Percentiles rank a stretch among this genome's conserved stretches.
Conservation (phyloP, 2,797 vertebrate species). For the Phaenicophaeus curvirostris region DNA sequence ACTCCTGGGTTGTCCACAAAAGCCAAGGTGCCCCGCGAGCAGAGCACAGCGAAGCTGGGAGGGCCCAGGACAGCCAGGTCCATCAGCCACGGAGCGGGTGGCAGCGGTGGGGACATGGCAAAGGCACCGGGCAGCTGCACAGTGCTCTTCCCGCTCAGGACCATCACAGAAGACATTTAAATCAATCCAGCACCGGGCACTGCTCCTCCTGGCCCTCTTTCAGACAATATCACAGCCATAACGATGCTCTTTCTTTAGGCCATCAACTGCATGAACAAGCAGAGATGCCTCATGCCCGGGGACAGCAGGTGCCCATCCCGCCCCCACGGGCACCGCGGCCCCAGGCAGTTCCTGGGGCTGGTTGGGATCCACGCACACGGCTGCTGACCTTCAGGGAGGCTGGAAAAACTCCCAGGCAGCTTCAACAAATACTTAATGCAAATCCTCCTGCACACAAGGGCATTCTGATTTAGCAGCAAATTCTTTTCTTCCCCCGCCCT, state of each 20-base stretch:
- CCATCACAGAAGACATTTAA: too few species aligned
- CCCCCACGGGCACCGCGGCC: too few species aligned
- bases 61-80: too few species aligned
- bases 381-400: neutral
- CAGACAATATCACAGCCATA: neutral
- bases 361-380: neutral
- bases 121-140: too few species aligned
- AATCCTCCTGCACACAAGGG: neutral
- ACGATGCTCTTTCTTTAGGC: neutral
- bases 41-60: too few species aligned
- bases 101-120: too few species aligned
- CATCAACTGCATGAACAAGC: fast-evolving
- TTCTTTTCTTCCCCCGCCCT: neutral
- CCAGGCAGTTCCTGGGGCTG: neutral
- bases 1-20: too few species aligned
- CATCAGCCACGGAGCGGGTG: too few species aligned
- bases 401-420: neutral
- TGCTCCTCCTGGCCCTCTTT: neutral
- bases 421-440: neutral
- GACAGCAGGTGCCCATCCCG: neutral
- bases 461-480: neutral
- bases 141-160: too few species aligned
- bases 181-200: neutral
- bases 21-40: too few species aligned
- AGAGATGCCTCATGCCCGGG: neutral